These are phyloP conservation scores for Ambastaia sidthimunki DNA, from an alignment of 2,797 vertebrate species.

Conservation along the genomic window DNA sequence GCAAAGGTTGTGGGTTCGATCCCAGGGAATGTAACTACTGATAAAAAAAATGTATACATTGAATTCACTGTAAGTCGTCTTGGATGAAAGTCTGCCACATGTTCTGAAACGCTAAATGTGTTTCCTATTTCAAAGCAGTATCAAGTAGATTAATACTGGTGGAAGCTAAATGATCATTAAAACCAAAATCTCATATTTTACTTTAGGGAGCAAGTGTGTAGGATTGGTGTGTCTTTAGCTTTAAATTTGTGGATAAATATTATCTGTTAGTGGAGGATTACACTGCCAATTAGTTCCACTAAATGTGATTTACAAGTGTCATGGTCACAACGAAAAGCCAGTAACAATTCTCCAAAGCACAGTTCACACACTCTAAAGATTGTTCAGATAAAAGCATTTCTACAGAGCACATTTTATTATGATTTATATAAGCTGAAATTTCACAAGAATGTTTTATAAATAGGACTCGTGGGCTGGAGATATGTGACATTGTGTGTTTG, in stretches of 20 bases:
- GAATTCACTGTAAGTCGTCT: too few species aligned
- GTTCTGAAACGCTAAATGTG: neutral
- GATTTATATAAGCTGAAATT: constrained; percentile 17
- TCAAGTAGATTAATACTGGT: constrained; percentile 3
- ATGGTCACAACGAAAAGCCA: constrained; percentile 29
- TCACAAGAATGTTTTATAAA: constrained; percentile 33
- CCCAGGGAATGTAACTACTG: too few species aligned
- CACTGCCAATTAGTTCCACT: constrained; percentile 8
- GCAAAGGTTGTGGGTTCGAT: too few species aligned
- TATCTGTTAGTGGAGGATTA: constrained; percentile 21
- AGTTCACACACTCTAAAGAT: constrained; percentile 4
- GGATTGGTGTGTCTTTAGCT: constrained; percentile 3
- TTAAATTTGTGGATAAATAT: neutral
- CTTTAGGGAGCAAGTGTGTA: constrained; percentile 19
- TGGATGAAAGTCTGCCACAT: too few species aligned
- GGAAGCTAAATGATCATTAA: constrained; percentile 1
- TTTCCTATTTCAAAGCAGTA: neutral
- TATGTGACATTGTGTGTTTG: neutral
- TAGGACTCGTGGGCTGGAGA: constrained; percentile 2
- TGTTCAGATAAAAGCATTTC: constrained; percentile 1
- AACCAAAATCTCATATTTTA: constrained; percentile 1
- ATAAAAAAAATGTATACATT: too few species aligned
- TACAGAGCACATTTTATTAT: neutral
- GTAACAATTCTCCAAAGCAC: constrained; percentile 7
- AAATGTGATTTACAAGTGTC: constrained; percentile 20